Evolutionary conservation across 2,113 vertebrate genomes (phyloP).

Genomic region (Corydoras sp.): DNA sequence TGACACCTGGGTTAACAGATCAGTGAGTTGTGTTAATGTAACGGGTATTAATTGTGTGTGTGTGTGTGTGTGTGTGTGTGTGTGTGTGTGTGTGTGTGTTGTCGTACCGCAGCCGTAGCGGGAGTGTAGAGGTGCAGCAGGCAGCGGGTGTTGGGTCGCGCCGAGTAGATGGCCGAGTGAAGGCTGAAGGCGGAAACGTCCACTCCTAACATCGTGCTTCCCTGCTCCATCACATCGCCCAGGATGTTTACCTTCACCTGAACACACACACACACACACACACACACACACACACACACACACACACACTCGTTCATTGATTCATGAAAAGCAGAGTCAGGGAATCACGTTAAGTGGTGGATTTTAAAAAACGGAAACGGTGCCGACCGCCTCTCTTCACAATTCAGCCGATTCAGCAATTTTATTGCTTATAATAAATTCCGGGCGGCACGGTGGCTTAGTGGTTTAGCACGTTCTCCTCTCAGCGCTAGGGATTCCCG

Average conservation of each 20-base stretch:
- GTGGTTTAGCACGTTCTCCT: too few relatives aligned
- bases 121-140: constrained; percentile 86
- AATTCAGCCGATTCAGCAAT: too few relatives aligned
- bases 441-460: too few relatives aligned
- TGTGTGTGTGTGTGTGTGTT: constrained; percentile 1
- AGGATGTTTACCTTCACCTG: constrained; percentile 96
- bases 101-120: constrained; percentile 79
- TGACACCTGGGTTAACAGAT: constrained; percentile 71
- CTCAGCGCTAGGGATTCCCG: too few relatives aligned
- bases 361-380: background rate
- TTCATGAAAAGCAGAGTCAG: too few relatives aligned
- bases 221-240: constrained; percentile 87
- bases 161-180: constrained; percentile 89
- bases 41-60: background rate
- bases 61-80: background rate
- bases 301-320: too few relatives aligned
- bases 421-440: too few relatives aligned
- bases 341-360: too few relatives aligned
- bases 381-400: too few relatives aligned
- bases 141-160: constrained; percentile 82
- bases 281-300: background rate
- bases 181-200: constrained; percentile 79
- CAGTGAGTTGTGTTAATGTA: too few relatives aligned
- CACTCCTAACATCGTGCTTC: constrained; percentile 79
- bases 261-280: constrained; percentile 13